Conservation (phyloP, 2,888 invertebrate genomes). For the Parasteatoda lunata region DNA sequence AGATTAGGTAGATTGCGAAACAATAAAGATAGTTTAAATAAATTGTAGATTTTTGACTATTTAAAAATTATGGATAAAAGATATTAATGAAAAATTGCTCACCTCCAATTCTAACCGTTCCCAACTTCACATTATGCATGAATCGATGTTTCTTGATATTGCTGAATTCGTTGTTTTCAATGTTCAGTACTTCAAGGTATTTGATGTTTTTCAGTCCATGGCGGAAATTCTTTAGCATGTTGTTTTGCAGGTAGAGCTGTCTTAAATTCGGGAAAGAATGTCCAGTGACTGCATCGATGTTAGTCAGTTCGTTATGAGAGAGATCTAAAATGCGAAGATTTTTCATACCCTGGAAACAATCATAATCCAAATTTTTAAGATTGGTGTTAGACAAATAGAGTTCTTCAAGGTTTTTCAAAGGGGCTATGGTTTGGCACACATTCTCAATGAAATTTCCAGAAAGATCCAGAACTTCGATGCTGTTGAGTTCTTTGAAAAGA, state of each 20-base stretch:
- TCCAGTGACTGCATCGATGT: slow-evolving; percentile 25
- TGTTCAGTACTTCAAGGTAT: slow-evolving; percentile 31
- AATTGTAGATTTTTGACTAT: not conserved
- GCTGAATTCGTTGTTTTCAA: slow-evolving; percentile 33
- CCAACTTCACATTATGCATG: slow-evolving; percentile 25
- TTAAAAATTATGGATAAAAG: not conserved
- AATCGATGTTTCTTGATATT: slow-evolving; percentile 32
- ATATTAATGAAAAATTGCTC: slow-evolving; percentile 2
- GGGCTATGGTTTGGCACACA: slow-evolving; percentile 72
- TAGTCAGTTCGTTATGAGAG: slow-evolving; percentile 41
- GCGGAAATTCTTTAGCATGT: slow-evolving; percentile 18
- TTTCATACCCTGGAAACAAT: slow-evolving; percentile 73
- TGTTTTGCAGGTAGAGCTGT: slow-evolving; percentile 32
- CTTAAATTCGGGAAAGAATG: slow-evolving; percentile 29
- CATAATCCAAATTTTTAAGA: slow-evolving; percentile 72
- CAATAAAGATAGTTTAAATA: no score
- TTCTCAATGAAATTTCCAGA: slow-evolving; percentile 73
- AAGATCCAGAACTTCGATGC: slow-evolving; percentile 73
- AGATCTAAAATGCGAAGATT: slow-evolving; percentile 37
- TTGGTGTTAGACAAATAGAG: slow-evolving; percentile 74
- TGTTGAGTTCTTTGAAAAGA: slow-evolving; percentile 26
- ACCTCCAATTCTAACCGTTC: slow-evolving; percentile 33
- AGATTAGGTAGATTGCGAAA: no score
- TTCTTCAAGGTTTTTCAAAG: slow-evolving; percentile 72
- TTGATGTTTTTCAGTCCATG: slow-evolving; percentile 41